Evolutionary conservation across 1,140 invertebrate genomes (phyloP).

Genomic region (Dendroctonus ponderosae): DNA sequence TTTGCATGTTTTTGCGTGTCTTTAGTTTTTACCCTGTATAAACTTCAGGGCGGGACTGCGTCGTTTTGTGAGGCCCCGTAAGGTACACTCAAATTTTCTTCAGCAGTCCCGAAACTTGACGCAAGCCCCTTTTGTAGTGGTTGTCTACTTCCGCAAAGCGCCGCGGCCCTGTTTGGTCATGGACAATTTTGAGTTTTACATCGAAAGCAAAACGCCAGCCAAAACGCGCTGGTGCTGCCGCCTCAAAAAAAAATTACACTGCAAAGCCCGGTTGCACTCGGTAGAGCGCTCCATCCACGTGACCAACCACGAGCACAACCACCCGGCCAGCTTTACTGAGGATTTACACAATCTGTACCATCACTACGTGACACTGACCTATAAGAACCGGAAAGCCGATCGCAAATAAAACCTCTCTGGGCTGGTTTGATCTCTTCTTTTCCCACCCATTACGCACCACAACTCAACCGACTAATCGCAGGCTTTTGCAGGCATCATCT

Average conservation of each 20-base stretch:
- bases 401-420: too few species aligned
- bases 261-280: conserved; percentile 35
- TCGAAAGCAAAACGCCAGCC: conserved; percentile 18
- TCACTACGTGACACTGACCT: not conserved
- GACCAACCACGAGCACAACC: conserved; percentile 34
- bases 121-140: conserved; percentile 14
- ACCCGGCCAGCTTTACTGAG: conserved; percentile 29
- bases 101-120: not conserved
- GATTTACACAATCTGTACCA: not conserved
- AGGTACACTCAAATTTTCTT: too few species aligned
- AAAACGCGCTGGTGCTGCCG: conserved; percentile 36
- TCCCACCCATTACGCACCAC: not conserved
- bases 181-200: conserved; percentile 29
- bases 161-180: conserved; percentile 28
- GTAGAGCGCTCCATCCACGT: conserved; percentile 24
- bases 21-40: too few species aligned
- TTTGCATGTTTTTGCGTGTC: too few species aligned
- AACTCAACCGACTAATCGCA: not conserved
- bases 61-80: too few species aligned
- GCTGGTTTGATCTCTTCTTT: not conserved
- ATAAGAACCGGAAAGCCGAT: conserved; percentile 5
- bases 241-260: conserved; percentile 24
- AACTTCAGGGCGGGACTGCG: too few species aligned
- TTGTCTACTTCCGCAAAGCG: conserved; percentile 30
- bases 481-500: conserved; percentile 37